A percentile compares a stretch with the other conserved stretches of the same genome.
Evolutionary conservation across 2,888 invertebrate genomes (phyloP).

Genomic region (Caenorhabditis uteleia): DNA sequence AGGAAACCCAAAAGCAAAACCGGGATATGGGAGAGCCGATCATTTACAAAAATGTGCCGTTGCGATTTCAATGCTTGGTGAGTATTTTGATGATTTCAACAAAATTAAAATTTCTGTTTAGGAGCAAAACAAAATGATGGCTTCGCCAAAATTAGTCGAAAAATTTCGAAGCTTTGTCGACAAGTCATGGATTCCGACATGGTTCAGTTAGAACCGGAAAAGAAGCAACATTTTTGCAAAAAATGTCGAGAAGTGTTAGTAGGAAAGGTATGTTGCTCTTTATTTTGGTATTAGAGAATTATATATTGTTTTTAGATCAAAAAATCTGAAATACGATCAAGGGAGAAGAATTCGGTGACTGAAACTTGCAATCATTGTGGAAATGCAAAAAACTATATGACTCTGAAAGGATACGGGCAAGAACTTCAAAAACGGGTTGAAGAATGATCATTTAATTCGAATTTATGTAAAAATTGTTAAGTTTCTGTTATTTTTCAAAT

Average conservation of each 20-base stretch:
- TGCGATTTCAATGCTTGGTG: slow-evolving; percentile 25
- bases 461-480: background rate
- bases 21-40: slow-evolving; percentile 26
- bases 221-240: slow-evolving; percentile 51
- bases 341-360: slow-evolving; percentile 18
- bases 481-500: background rate
- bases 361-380: slow-evolving; percentile 32
- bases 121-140: slow-evolving; percentile 45
- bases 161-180: slow-evolving; percentile 43
- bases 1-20: slow-evolving; percentile 3
- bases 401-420: slow-evolving; percentile 27
- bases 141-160: slow-evolving; percentile 48
- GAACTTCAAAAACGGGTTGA: slow-evolving; percentile 12
- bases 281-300: background rate
- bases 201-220: slow-evolving; percentile 46
- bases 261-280: slow-evolving; percentile 28
- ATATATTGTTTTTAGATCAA: slow-evolving; percentile 11
- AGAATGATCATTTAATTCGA: background rate
- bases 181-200: slow-evolving; percentile 52
- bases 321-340: slow-evolving; percentile 15
- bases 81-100: slow-evolving; percentile 1
- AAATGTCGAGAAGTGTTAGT: slow-evolving; percentile 53
- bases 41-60: slow-evolving; percentile 30
- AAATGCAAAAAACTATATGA: slow-evolving; percentile 32
- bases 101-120: slow-evolving; percentile 2